Evolutionary conservation across 2,888 invertebrate species (phyloP), one percentile per base, ranked within the genome.

Genomic region (Ditylenchus weischeri): DNA sequence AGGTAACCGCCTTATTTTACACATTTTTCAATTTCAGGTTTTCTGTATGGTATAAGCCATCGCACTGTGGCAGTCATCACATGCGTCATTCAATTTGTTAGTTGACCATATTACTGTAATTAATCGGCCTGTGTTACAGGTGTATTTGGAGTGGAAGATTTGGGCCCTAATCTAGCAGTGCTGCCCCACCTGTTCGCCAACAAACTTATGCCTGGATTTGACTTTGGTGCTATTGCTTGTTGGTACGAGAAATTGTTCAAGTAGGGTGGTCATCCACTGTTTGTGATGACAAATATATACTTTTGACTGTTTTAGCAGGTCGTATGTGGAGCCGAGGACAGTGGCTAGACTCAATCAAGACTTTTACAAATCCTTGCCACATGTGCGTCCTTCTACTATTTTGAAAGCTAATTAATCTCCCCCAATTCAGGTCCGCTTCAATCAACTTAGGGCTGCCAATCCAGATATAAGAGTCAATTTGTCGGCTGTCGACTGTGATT

Each of bases 131-230:
- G 13, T 43, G 11, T 43, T 43, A 5, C 29, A 43, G 43, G 43
- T 57, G 48, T 70, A 21, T 72, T 71, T 35, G 70, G 70, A 7
- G 43, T 71, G n/a, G 70, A 70, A 48, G 70, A 70, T 38, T 48
- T 70, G 15, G 50, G 48, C 15, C 51, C 50, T 21, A 23, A 54
- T n/a, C 23, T 65, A 0, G 64, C 29, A 35, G 38, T 36, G 21
- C 48, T 21, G 11, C 69, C 64, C 10, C 61, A 72, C n/a, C 15
- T 70, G 8, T 70, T 70, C 23, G 65, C 67, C n/a, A 70, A 70
- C 43, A 70, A 69, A 65, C 57, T 70, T 36, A 43, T 70, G 59
- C 70, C 66, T 38, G 29, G 23, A n/a, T 65, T 70, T n/a, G 70
- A 70, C 64, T 70, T 64, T 38, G 70, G 70, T 13, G 70, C 70